phyloP scores from a whole-genome alignment of 2,113 vertebrate genomes.

The Callionymus lyra region DNA sequence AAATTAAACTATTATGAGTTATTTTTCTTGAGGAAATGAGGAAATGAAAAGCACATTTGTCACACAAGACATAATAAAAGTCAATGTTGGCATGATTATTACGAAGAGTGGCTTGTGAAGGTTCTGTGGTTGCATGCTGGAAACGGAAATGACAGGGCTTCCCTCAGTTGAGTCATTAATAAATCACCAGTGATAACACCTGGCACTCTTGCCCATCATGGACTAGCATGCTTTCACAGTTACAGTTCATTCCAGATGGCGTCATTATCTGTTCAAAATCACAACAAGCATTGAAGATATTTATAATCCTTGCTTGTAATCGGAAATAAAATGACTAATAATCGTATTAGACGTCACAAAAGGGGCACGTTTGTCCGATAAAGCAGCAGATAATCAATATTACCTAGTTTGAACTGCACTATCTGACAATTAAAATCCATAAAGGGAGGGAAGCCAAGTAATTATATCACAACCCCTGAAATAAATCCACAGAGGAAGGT shows the following conservation, averaged over 20 bases:
- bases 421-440: too few relatives aligned
- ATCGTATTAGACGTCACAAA: too few relatives aligned
- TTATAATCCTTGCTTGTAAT: too few relatives aligned
- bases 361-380: not conserved
- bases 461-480: constrained; percentile 5
- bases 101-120: constrained; percentile 15
- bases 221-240: constrained; percentile 31
- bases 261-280: constrained; percentile 37
- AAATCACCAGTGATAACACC: constrained; percentile 47
- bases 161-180: constrained; percentile 59
- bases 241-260: constrained; percentile 42
- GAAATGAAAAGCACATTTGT: too few relatives aligned
- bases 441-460: too few relatives aligned
- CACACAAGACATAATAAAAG: too few relatives aligned
- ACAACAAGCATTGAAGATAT: not conserved
- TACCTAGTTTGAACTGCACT: not conserved
- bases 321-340: too few relatives aligned
- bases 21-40: too few relatives aligned
- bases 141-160: constrained; percentile 26
- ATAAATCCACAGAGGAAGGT: constrained; percentile 26
- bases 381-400: not conserved
- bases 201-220: constrained; percentile 26
- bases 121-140: constrained; percentile 34
- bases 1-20: too few relatives aligned
- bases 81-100: constrained; percentile 20